These are phyloP conservation scores for Linepithema humile DNA, from an alignment of 1,140 invertebrate genomes.

Conservation along the genomic window DNA sequence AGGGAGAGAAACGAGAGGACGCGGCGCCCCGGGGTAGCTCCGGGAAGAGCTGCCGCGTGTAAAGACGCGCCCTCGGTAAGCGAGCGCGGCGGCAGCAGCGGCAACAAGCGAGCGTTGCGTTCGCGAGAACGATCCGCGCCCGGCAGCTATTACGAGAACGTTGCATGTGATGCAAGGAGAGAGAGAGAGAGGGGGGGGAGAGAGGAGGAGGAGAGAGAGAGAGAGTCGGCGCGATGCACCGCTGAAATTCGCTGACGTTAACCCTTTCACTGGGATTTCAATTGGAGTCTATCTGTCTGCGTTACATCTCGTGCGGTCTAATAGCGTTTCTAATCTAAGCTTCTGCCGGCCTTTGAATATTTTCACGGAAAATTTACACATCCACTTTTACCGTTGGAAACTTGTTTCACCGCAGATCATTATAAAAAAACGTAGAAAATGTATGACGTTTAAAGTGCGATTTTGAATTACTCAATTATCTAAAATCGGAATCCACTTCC, in stretches of 20 bases:
- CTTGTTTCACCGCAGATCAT: too few species aligned
- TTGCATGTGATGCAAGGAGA: neutral
- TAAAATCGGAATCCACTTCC: constrained; percentile 9
- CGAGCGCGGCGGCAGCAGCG: neutral
- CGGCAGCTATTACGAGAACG: constrained; percentile 34
- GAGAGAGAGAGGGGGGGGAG: too few species aligned
- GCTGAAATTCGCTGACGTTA: constrained; percentile 31
- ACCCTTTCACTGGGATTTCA: constrained; percentile 33
- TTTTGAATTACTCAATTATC: constrained; percentile 11
- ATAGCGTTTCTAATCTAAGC: neutral
- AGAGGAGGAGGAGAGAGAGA: too few species aligned
- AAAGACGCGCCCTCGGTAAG: constrained; percentile 7
- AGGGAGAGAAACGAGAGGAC: neutral
- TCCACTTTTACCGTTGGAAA: too few species aligned
- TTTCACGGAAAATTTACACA: neutral
- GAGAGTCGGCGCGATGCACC: neutral
- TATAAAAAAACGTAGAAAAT: neutral
- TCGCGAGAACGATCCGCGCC: constrained; percentile 27
- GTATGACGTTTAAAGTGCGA: neutral
- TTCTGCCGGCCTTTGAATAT: too few species aligned
- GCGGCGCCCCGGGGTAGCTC: constrained; percentile 10
- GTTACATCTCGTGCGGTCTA: neutral
- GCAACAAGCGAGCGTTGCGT: neutral
- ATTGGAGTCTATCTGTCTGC: constrained; percentile 18
- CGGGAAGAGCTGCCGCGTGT: neutral